These are phyloP conservation scores for Tolmerus cingulatus DNA, from an alignment of 2,888 invertebrate genomes.

Conservation along the genomic window DNA sequence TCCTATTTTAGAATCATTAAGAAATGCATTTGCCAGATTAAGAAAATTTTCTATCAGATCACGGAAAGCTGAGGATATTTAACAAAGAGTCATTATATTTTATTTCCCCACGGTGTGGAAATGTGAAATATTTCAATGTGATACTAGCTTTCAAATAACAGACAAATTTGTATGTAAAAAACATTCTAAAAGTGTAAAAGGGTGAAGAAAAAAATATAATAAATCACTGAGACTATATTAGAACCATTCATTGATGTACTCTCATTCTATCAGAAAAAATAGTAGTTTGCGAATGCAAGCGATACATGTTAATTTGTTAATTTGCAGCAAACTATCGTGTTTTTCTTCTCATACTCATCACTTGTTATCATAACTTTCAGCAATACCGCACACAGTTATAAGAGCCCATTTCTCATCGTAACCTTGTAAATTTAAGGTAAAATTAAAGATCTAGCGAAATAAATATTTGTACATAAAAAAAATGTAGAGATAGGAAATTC, in stretches of 20 bases:
- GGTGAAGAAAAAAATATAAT: background rate
- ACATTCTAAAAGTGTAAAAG: conserved; percentile 5
- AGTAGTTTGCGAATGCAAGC: background rate
- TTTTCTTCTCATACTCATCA: conserved; percentile 5
- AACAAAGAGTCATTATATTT: conserved; percentile 11
- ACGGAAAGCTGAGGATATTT: conserved; percentile 13
- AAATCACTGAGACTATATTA: background rate
- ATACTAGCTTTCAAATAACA: conserved; percentile 34
- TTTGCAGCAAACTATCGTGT: background rate
- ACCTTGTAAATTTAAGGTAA: background rate
- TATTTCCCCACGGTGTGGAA: conserved; percentile 1
- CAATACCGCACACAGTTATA: background rate
- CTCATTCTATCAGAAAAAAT: background rate
- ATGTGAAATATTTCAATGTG: conserved; percentile 22
- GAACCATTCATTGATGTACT: conserved; percentile 8
- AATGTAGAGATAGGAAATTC: conserved; percentile 22
- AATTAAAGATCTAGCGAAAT: background rate
- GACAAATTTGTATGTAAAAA: conserved; percentile 3
- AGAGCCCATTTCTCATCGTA: background rate
- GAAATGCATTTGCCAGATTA: conserved; percentile 15
- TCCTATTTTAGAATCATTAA: background rate
- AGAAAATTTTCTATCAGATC: conserved; percentile 10
- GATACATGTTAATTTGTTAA: conserved; percentile 8
- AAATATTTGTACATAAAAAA: conserved; percentile 32
- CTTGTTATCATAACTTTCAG: conserved; percentile 10